These are phyloP conservation scores for Elanus axillaris DNA, from an alignment of 2,113 vertebrate genomes.

Conservation along the genomic window DNA sequence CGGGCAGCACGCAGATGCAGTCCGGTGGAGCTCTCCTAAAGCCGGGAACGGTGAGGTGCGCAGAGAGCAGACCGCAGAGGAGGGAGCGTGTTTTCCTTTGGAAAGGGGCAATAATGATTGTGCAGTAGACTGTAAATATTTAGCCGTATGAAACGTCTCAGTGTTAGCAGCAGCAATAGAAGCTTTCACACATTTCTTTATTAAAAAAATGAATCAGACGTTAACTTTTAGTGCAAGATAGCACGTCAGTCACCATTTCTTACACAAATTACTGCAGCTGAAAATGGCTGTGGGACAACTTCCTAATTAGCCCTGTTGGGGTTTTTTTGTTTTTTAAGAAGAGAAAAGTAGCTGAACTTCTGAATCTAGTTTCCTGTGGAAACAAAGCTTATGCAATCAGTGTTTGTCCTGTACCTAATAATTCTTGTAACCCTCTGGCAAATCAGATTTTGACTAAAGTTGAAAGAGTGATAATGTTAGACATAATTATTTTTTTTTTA, in stretches of 20 bases:
- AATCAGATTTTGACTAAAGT: background rate
- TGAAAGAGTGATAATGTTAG: background rate
- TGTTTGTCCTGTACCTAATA: constrained; percentile 6
- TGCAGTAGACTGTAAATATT: background rate
- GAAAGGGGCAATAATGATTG: background rate
- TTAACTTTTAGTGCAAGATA: background rate
- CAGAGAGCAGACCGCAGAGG: background rate
- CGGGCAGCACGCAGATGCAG: background rate
- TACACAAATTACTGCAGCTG: background rate
- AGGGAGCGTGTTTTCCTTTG: background rate
- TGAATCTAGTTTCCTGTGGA: constrained; percentile 46
- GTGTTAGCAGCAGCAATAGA: background rate
- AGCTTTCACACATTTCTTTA: background rate
- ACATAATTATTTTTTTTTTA: background rate
- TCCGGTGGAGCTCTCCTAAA: background rate
- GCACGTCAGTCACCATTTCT: background rate
- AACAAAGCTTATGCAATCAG: constrained; percentile 29
- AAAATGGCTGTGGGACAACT: background rate
- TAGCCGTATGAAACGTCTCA: background rate
- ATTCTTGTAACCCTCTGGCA: background rate
- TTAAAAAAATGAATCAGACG: background rate
- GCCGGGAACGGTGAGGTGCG: background rate
- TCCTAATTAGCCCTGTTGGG: background rate
- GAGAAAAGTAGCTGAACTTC: constrained; percentile 5
- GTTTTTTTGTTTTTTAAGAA: background rate